Evolutionary conservation across 2,113 vertebrate genomes (phyloP), one percentile per base, ranked within the genome.

Genomic region (Chiloscyllium plagiosum): DNA sequence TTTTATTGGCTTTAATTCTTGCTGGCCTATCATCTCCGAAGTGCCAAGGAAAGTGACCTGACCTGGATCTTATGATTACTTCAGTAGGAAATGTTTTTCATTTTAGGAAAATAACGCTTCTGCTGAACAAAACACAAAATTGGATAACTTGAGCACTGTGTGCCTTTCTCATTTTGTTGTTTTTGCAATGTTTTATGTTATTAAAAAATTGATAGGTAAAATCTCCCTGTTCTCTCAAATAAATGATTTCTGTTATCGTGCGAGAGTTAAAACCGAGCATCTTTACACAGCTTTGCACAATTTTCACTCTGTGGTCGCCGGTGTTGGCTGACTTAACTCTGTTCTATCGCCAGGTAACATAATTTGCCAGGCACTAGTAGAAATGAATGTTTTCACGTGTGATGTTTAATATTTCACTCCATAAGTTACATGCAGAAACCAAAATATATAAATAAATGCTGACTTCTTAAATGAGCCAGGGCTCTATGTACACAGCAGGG

Each of bases 1-100:
- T 93, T 68, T 93, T 65, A 65, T 93, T 93, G 89, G 89, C 89
- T 66, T 66, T 37, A n/a, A 93, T 93, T 93, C 89, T 93, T 93
- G 89, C 56, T 93, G 61, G 89, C 20, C 56, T 47, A 66, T 68
- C 89, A 93, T 93, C 61, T 93, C 61, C 20, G 66, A 68, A 87
- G n/a, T n/a, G 89, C 56, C 89, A 93, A 83, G n/a, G 33, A 93
- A 37, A 68, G 61, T 93, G 87, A 93, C n/a, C 89, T 93, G 89
- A 93, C 65, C 89, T 93, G 61, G 19, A 66, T 93, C 66, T 93
- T 37, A 66, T 37, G 89, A 66, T 93, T 89, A 13, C 26, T 56
- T 33, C 61, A 26, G 52, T 90, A 17, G 52, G 66, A 66, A 93
- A 68, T 37, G 17, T 93, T 93, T 65, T 66, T 65, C 5, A 93